Evolutionary conservation across 1,140 invertebrate species (phyloP).

Genomic region (Carcinoscorpius rotundicauda): DNA sequence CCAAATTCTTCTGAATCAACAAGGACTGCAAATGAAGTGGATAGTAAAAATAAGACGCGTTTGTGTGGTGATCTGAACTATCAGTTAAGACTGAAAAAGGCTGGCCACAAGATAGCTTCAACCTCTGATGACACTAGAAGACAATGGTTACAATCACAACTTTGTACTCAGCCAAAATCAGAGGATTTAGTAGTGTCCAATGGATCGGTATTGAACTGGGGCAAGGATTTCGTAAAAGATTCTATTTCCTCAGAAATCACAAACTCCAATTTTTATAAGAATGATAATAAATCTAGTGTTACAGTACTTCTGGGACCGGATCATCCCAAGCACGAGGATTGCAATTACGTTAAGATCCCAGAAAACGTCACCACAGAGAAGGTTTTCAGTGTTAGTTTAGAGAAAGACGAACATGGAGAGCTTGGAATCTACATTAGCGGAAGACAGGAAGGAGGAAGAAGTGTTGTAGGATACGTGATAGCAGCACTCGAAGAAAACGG

Average conservation of each 20-base stretch:
- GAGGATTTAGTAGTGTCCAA: too few relatives aligned
- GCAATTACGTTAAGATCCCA: conserved; percentile 2
- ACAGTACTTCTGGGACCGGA: too few relatives aligned
- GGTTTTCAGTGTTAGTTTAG: conserved; percentile 5
- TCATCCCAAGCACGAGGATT: too few relatives aligned
- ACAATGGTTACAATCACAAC: conserved; percentile 15
- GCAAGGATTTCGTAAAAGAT: too few relatives aligned
- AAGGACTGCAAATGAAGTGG: too few relatives aligned
- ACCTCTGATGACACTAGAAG: conserved; percentile 8
- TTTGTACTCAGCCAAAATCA: not conserved
- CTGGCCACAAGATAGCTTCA: conserved; percentile 10
- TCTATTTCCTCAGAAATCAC: too few relatives aligned
- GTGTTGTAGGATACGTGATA: conserved; percentile 61
- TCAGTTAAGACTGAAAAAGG: conserved; percentile 17
- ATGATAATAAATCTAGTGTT: too few relatives aligned
- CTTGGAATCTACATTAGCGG: conserved; percentile 77
- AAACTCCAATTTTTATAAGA: too few relatives aligned
- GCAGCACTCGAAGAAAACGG: conserved; percentile 67
- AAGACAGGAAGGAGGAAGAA: conserved; percentile 49
- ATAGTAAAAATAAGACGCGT: too few relatives aligned
- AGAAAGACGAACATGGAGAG: conserved; percentile 38
- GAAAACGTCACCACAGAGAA: conserved; percentile 11
- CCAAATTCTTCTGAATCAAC: too few relatives aligned
- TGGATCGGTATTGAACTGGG: too few relatives aligned
- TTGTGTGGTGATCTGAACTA: not conserved